Conservation (phyloP, 2,113 vertebrate genomes). For the Muscicapa adusta region DNA sequence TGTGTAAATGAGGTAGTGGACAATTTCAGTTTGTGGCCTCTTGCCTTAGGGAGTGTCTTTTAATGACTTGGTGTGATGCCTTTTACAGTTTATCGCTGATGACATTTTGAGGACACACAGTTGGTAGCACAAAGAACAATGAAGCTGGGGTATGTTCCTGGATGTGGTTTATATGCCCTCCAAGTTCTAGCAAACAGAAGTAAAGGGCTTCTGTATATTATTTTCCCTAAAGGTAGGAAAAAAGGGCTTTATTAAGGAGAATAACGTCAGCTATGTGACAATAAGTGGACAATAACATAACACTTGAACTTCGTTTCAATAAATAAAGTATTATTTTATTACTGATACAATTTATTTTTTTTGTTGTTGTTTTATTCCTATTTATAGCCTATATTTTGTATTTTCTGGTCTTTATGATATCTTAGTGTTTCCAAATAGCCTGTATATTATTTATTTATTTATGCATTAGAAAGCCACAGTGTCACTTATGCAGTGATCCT, state of each 20-base stretch:
- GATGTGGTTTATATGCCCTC: conserved; percentile 40
- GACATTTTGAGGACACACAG: conserved; percentile 82
- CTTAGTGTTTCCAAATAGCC: background rate
- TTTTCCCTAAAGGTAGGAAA: conserved; percentile 4
- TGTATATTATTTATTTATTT: background rate
- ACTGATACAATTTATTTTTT: background rate
- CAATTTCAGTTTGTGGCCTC: conserved; percentile 58
- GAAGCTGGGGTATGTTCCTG: conserved; percentile 54
- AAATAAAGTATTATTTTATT: background rate
- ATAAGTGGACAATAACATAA: background rate
- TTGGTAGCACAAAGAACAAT: conserved; percentile 71
- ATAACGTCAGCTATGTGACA: background rate
- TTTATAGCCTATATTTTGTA: background rate
- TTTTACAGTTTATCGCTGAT: conserved; percentile 75
- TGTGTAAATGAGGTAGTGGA: conserved; percentile 39
- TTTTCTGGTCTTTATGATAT: background rate
- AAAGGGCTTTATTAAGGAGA: background rate
- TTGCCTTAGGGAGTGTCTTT: conserved; percentile 73
- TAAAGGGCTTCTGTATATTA: background rate
- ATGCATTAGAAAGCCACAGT: background rate
- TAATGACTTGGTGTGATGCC: conserved; percentile 77
- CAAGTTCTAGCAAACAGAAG: conserved; percentile 33
- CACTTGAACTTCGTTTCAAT: background rate
- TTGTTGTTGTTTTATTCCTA: background rate
- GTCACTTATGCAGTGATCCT: background rate